phyloP scores from a whole-genome alignment of 2,797 vertebrate genomes.

The Delichon dasypus region DNA sequence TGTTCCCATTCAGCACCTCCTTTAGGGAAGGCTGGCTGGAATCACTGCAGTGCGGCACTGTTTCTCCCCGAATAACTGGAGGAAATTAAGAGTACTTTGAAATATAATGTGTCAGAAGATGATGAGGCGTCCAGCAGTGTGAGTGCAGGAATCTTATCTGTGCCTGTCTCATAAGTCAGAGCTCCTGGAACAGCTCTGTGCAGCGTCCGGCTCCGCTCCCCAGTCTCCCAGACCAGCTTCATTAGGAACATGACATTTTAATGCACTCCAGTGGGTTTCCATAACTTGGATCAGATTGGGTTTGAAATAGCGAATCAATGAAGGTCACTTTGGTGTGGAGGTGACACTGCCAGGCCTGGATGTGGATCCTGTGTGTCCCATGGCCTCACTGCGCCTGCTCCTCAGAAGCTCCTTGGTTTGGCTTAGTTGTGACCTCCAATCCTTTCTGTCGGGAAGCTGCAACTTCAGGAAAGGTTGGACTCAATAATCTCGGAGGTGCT shows the following conservation, averaged over 20 bases:
- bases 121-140: background rate
- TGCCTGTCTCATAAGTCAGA: background rate
- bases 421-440: background rate
- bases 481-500: fast-evolving
- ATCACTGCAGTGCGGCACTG: background rate
- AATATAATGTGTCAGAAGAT: background rate
- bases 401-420: background rate
- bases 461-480: background rate
- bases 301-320: background rate
- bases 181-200: background rate
- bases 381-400: background rate
- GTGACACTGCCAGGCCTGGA: background rate
- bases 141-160: background rate
- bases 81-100: background rate
- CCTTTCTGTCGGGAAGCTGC: background rate
- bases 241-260: background rate
- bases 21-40: background rate
- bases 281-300: background rate
- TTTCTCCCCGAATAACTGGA: background rate
- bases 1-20: background rate
- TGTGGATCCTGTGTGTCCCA: fast-evolving
- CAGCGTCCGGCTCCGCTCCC: background rate
- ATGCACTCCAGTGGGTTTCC: background rate
- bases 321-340: background rate
- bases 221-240: background rate